Base-by-base conservation (phyloP, 1,140 invertebrate species). In the Holotrichia oblita region DNA sequence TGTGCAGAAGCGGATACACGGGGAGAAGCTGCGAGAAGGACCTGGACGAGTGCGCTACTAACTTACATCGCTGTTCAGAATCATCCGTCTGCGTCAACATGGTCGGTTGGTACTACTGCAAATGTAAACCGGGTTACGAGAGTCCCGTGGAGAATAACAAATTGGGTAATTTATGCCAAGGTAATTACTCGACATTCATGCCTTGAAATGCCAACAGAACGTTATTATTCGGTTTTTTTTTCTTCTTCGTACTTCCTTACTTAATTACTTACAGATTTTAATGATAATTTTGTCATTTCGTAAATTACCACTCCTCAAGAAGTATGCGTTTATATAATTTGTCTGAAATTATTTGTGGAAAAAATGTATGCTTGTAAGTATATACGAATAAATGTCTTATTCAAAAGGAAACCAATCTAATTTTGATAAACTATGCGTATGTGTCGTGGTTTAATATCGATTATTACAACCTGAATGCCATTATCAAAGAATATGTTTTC, bases 91-190 rank as follows among this genome's bases (percentile, higher is more conserved):
- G 97, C 87, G 92, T 97, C 85, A 98, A 98, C 87, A 95, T 95
- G 90, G 95, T 95, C 17, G 97, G 97, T 77, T 97, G 95, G 91
- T 97, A 97, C 87, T 94, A 95, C 83, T 98, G 97, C 86, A 91
- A 94, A 79, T 98, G 96, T 87, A 91, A 92, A 59, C 89, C 92
- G 24, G 96, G 96, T 0, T 98, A 93, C 87, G 89, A 92, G 17
- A 90, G 89, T 79, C 88, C 88, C 27, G 83, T 89, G 41, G 87
- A 89, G 78, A 89, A 93, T 83, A 92, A 89, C 83, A 89, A 87
- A 55, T 88, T 91, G 81, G 91, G 91, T 69, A 87, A 89, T 22
- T 89, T 91, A 59, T 95, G 93, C 85, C 85, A 91, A 87, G 89
- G 91, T 92, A 87, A 79, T 74, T 74, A 14, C 34, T 74, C 34